A percentile compares a stretch with the other conserved stretches of the same genome.
These are phyloP conservation scores for Aphrophora alni DNA, from an alignment of 2,888 invertebrate genomes.

Conservation along the genomic window DNA sequence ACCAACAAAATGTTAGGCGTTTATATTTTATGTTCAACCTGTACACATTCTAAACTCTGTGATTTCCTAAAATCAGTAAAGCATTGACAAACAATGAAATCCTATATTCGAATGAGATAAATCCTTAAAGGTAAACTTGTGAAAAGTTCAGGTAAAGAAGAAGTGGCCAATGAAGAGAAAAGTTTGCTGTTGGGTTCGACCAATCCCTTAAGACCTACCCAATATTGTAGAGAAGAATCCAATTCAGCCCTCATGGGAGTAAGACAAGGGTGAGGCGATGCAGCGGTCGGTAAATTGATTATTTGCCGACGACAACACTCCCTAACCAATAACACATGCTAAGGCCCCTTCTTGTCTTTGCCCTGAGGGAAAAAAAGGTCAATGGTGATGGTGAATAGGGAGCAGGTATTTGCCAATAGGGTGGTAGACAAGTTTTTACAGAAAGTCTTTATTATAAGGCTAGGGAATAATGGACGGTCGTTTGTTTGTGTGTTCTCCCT, in stretches of 20 bases:
- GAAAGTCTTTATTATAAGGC: background rate
- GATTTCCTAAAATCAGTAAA: too few relatives aligned
- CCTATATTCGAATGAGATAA: too few relatives aligned
- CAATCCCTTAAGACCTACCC: background rate
- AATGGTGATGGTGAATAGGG: background rate
- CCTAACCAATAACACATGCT: background rate
- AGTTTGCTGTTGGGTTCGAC: background rate
- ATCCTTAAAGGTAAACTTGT: background rate
- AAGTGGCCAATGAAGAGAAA: background rate
- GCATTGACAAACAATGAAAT: too few relatives aligned
- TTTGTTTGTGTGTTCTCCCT: too few relatives aligned
- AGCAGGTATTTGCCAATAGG: constrained; percentile 1
- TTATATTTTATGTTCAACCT: too few relatives aligned
- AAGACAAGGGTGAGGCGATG: background rate
- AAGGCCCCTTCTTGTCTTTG: background rate
- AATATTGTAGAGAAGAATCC: background rate
- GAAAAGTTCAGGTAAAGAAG: background rate
- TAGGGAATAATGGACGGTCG: background rate
- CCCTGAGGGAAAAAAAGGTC: background rate
- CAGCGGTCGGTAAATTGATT: background rate
- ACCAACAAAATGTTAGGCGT: too few relatives aligned
- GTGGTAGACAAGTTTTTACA: background rate
- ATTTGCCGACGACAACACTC: background rate
- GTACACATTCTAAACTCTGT: too few relatives aligned
- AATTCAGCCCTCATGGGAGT: background rate